These are phyloP conservation scores for Neopipo cinnamomea DNA, from an alignment of 2,113 vertebrate species.

Conservation along the genomic window DNA sequence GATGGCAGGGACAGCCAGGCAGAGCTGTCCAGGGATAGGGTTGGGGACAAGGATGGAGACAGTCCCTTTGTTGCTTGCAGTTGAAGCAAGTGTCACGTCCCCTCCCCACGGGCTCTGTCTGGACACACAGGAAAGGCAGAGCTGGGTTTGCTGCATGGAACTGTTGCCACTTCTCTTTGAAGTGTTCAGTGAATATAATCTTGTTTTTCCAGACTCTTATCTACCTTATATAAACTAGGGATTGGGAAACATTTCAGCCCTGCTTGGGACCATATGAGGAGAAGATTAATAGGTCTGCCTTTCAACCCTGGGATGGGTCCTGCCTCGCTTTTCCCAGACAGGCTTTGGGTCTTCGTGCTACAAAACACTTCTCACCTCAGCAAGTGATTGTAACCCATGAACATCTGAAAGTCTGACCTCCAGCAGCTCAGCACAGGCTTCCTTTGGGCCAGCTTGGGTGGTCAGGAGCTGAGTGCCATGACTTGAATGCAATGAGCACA, in stretches of 20 bases:
- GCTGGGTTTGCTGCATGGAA: neutral
- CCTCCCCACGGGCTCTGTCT: neutral
- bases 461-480: neutral
- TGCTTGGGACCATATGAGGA: neutral
- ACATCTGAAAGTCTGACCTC: neutral
- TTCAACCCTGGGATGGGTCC: neutral
- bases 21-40: neutral
- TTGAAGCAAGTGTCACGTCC: accelerated
- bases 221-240: neutral
- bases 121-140: neutral
- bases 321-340: neutral
- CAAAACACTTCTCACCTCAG: neutral
- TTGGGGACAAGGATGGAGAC: neutral
- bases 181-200: conserved; percentile 10
- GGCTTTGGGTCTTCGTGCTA: neutral
- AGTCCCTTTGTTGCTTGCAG: neutral
- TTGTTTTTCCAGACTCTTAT: conserved; percentile 36
- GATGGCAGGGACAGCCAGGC: neutral
- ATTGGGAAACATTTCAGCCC: neutral
- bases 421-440: neutral
- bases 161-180: neutral
- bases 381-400: neutral
- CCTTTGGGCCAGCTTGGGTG: neutral
- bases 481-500: neutral
- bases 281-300: neutral